Evolutionary conservation across 2,888 invertebrate species (phyloP), one percentile per base, ranked within the genome.

Genomic region (Crematogaster levior): DNA sequence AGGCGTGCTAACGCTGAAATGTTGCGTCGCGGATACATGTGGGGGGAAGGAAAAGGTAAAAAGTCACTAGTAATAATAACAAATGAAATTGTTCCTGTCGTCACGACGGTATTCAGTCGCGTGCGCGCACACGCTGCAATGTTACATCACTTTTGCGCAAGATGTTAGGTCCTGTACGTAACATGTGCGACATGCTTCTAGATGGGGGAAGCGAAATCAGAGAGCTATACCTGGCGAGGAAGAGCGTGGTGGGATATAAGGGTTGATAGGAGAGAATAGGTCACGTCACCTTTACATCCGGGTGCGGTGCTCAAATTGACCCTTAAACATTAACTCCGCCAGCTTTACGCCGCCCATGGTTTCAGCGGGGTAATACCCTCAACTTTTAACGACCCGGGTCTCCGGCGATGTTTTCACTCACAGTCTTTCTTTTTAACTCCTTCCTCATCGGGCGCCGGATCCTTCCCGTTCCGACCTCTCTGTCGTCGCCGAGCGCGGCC

Each of bases 321-420:
- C 86, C 84, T 81, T 72, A 74, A 84, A 81, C 85, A 83, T 85
- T 83, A 83, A 83, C 73, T 74, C 73, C 65, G 27, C 56, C 61
- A 63, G 77, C 73, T 77, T 75, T 84, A 68, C 63, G 58, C 66
- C 68, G 40, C 68, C 86, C 12, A 56, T n/a, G 75, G 63, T 63
- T 82, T 73, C 61, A 75, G 46, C 51, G 34, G 43, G 58, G 80
- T 83, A 87, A 87, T 85, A 83, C 84, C 72, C 83, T 87, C 81
- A 87, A 88, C 88, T 84, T 85, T 87, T 84, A 87, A 87, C 87
- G 66, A 83, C 83, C 48, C 58, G 48, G 27, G 46, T 81, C 60
- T 24, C 75, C 58, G 58, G 12, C 65, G 81, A 43, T 82, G 83
- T 85, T 85, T 84, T 83, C 79, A 18, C 73, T 58, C 63, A n/a